Evolutionary conservation across 2,888 invertebrate species (phyloP), one percentile per base, ranked within the genome.

Genomic region (Epinotia demarniana): DNA sequence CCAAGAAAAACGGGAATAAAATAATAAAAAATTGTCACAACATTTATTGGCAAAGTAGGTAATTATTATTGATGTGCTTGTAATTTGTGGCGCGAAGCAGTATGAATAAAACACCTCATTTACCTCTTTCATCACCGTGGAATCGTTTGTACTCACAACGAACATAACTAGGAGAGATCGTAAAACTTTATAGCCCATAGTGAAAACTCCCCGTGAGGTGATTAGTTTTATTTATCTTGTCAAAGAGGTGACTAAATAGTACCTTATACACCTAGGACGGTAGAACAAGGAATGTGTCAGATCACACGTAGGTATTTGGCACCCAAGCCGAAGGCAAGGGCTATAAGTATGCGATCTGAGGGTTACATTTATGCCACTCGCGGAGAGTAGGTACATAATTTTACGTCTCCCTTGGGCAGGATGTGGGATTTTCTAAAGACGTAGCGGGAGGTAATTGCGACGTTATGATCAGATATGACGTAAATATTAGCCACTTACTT

Each of bases 121-220:
- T 79, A 67, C 73, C 76, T 75, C 79, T 81, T 79, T 79, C 80
- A 80, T 81, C 78, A 78, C 77, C 75, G 75, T 75, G 77, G 74
- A 80, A 79, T 79, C 81, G 81, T 82, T 84, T 84, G 85, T 83
- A 83, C 84, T 83, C 43, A 64, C 58, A n/a, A 70, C 63, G 33
- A 39, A 80, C 81, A 81, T 83, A 86, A 87, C 88, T 86, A 84
- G 85, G 85, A 86, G 79, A 76, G 82, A 82, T 86, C 90, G 85
- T 90, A 88, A 90, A 90, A 85, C 87, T 89, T 90, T 90, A 90
- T 87, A 80, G 83, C 84, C 78, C 78, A 84, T 83, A 82, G 84
- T 83, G 82, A 84, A 87, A 86, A 88, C 84, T 87, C 79, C 84
- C 83, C 81, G 85, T 85, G 84, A 85, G 81, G 83, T 80, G 76